A percentile compares a stretch with the other conserved stretches of the same genome.
Conservation (phyloP, 2,797 vertebrate genomes). For the Takifugu rubripes region DNA sequence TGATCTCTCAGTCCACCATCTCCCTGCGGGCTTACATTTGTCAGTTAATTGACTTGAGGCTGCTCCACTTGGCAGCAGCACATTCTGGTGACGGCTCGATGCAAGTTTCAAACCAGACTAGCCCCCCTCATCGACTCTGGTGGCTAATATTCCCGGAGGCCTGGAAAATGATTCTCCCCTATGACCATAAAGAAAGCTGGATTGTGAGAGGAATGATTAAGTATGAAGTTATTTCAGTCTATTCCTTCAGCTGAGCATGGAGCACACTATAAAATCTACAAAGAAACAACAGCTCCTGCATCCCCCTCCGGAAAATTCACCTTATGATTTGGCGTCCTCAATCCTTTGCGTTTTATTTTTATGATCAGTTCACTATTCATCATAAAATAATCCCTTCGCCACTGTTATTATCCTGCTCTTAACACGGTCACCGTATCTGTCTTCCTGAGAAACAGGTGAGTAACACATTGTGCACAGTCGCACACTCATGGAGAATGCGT, state of each 20-base stretch:
- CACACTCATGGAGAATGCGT: constrained; percentile 15
- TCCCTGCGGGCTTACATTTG: constrained; percentile 54
- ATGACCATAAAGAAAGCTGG: constrained; percentile 5
- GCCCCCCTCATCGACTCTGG: constrained; percentile 20
- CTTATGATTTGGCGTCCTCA: no score
- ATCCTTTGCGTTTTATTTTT: no score
- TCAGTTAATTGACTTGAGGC: constrained; percentile 68
- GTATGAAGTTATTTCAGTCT: constrained; percentile 19
- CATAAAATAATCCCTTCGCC: constrained; percentile 6
- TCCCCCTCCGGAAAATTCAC: no score
- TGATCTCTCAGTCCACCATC: constrained; percentile 52
- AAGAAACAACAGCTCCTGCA: no score
- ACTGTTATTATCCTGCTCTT: constrained; percentile 23
- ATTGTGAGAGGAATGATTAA: constrained; percentile 6
- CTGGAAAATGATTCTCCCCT: constrained; percentile 6
- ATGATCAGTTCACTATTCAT: no score
- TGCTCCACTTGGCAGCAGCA: constrained; percentile 33
- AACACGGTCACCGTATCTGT: constrained; percentile 26
- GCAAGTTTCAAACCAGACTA: constrained; percentile 22
- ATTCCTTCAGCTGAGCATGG: constrained; percentile 6
- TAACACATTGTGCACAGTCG: constrained; percentile 1
- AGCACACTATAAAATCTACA: constrained; percentile 6
- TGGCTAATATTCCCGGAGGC: constrained; percentile 6
- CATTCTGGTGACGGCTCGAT: constrained; percentile 47
- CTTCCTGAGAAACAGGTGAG: constrained; percentile 37